A percentile compares a stretch with the other conserved stretches of the same genome.
Conservation (phyloP, 2,113 vertebrate genomes). For the Chaenocephalus aceratus region DNA sequence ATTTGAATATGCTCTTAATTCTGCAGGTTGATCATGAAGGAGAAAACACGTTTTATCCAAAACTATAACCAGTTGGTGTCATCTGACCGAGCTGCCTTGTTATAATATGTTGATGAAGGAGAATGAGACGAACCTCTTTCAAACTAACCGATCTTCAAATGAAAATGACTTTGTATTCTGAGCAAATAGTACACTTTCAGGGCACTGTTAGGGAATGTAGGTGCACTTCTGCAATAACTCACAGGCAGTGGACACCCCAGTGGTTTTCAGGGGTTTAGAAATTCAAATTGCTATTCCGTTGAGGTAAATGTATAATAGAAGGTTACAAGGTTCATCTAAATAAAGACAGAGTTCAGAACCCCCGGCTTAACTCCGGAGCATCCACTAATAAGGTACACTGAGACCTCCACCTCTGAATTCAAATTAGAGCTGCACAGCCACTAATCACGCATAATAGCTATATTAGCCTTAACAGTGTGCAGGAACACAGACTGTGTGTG, state of each 20-base stretch:
- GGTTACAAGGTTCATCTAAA: slow-evolving; percentile 18
- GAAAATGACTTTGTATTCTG: neutral
- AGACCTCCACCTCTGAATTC: slow-evolving; percentile 38
- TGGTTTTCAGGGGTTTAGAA: slow-evolving; percentile 19
- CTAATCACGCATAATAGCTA: slow-evolving; percentile 45
- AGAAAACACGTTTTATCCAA: too few species aligned
- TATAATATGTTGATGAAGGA: neutral
- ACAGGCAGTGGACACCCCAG: neutral
- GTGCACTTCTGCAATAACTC: slow-evolving; percentile 19
- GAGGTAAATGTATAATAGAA: slow-evolving; percentile 25
- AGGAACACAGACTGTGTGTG: slow-evolving; percentile 17
- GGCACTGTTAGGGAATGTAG: neutral
- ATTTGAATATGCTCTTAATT: neutral
- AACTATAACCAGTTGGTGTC: neutral
- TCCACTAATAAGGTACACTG: slow-evolving; percentile 27
- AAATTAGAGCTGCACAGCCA: slow-evolving; percentile 52
- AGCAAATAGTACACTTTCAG: neutral
- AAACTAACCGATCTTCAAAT: neutral
- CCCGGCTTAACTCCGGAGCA: slow-evolving; percentile 33
- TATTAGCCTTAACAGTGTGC: slow-evolving; percentile 41
- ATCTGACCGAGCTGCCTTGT: neutral
- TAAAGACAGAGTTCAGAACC: slow-evolving; percentile 38
- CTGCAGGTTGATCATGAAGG: neutral
- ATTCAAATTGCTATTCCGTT: slow-evolving; percentile 16
- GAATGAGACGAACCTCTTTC: slow-evolving; percentile 3